Percentiles rank a stretch among this genome's conserved stretches.
These are phyloP conservation scores for Mionectes macconnelli DNA, from an alignment of 2,113 vertebrate genomes.

Conservation along the genomic window DNA sequence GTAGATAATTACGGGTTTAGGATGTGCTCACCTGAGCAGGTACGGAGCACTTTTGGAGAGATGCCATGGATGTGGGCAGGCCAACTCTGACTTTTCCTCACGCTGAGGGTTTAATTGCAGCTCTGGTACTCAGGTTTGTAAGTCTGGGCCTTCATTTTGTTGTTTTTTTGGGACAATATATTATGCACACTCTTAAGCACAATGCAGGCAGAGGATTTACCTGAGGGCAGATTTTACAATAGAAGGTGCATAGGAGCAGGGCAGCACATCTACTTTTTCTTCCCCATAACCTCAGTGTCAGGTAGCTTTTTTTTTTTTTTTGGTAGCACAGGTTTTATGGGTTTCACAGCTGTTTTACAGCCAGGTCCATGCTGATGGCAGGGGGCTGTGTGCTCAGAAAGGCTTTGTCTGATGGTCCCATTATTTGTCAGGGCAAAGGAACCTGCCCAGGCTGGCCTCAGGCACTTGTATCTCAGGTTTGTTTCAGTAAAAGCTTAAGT, in stretches of 20 bases:
- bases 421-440: background rate
- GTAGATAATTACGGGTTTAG: slow-evolving; percentile 12
- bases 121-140: background rate
- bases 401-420: background rate
- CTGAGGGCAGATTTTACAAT: background rate
- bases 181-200: background rate
- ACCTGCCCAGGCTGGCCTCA: background rate
- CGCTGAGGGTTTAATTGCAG: background rate
- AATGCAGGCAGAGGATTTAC: background rate
- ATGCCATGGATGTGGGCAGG: background rate
- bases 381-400: background rate
- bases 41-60: background rate
- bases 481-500: background rate
- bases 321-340: background rate
- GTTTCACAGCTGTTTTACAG: background rate
- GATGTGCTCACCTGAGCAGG: background rate
- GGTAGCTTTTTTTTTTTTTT: background rate
- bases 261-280: background rate
- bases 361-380: background rate
- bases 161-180: background rate
- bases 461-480: background rate
- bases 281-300: background rate
- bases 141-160: background rate
- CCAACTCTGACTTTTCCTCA: background rate
- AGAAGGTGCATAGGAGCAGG: background rate